Evolutionary conservation across 1,140 invertebrate species (phyloP).

Genomic region (Ylistrum balloti): DNA sequence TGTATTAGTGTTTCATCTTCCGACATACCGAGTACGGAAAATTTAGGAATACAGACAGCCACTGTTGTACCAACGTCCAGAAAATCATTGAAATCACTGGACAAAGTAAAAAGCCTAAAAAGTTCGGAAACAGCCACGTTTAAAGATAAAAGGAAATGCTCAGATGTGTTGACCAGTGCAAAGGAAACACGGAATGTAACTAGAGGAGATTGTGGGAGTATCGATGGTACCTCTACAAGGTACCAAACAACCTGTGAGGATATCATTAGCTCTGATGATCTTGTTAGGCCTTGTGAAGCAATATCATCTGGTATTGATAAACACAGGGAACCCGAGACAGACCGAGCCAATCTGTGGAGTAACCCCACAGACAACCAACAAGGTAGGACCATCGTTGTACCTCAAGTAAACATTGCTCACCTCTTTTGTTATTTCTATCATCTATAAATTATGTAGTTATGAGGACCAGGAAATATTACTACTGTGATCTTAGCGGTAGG

Average conservation of each 20-base stretch:
- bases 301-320: slow-evolving; percentile 32
- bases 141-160: neutral
- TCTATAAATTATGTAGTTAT: neutral
- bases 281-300: slow-evolving; percentile 9
- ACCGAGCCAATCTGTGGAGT: neutral
- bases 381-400: neutral
- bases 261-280: slow-evolving; percentile 26
- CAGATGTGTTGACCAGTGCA: neutral
- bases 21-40: neutral
- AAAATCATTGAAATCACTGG: neutral
- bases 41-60: neutral
- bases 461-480: neutral
- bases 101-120: neutral
- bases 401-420: neutral
- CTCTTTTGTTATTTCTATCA: neutral
- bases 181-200: neutral
- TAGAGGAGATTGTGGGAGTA: neutral
- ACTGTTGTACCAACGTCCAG: neutral
- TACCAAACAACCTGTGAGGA: neutral
- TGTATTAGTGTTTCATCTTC: neutral
- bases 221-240: neutral
- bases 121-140: neutral
- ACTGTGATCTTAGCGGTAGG: neutral
- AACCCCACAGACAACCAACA: neutral
- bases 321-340: neutral